These are phyloP conservation scores for Laterallus jamaicensis DNA, from an alignment of 2,113 vertebrate genomes.

Conservation along the genomic window DNA sequence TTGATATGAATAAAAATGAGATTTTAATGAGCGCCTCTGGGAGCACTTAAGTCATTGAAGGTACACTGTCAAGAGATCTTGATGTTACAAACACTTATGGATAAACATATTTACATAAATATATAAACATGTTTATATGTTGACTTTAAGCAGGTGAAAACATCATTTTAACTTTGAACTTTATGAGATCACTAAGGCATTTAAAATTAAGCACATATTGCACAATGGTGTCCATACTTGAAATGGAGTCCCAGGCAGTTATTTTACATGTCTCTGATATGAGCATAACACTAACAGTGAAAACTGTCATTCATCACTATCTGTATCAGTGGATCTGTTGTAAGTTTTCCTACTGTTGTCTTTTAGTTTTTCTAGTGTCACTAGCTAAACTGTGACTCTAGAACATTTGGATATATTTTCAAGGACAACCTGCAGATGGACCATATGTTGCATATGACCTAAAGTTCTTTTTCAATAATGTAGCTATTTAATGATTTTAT, in stretches of 20 bases:
- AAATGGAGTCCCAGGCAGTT: neutral
- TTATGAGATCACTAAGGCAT: neutral
- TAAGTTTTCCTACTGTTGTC: neutral
- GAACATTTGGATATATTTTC: neutral
- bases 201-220: neutral
- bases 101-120: neutral
- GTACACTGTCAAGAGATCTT: neutral
- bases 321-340: neutral
- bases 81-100: neutral
- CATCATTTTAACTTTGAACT: neutral
- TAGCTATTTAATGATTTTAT: neutral
- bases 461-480: neutral
- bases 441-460: neutral
- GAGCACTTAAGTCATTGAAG: neutral
- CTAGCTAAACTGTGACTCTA: neutral
- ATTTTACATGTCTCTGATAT: neutral
- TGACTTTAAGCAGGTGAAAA: neutral
- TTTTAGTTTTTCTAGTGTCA: neutral
- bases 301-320: neutral
- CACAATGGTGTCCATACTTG: neutral
- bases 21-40: neutral
- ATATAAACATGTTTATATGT: neutral
- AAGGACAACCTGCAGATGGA: neutral
- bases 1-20: neutral
- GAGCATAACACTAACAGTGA: neutral